Conservation (phyloP, 2,888 invertebrate species). For the Cetonia aurata region DNA sequence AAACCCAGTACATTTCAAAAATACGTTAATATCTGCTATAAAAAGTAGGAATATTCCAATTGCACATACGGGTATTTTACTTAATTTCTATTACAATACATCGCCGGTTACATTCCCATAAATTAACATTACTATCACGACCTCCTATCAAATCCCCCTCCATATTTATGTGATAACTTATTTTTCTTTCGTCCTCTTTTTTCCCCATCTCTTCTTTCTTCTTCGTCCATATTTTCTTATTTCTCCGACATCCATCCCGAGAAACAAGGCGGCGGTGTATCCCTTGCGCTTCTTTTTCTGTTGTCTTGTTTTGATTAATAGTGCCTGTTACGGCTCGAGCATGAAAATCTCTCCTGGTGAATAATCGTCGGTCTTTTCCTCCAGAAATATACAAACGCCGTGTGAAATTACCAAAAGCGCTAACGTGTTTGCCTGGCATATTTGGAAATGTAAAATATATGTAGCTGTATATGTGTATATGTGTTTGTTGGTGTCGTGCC, state of each 20-base stretch:
- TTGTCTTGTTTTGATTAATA: slow-evolving; percentile 29
- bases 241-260: slow-evolving; percentile 6
- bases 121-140: slow-evolving; percentile 42
- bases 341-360: slow-evolving; percentile 28
- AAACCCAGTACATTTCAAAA: neutral
- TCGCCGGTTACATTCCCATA: slow-evolving; percentile 40
- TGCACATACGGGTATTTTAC: slow-evolving; percentile 39
- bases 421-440: neutral
- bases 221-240: slow-evolving; percentile 28
- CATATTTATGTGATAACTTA: slow-evolving; percentile 44
- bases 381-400: slow-evolving; percentile 3
- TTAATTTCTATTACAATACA: slow-evolving; percentile 45
- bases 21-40: slow-evolving; percentile 1
- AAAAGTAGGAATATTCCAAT: slow-evolving; percentile 30
- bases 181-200: slow-evolving; percentile 7
- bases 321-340: slow-evolving; percentile 22
- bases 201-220: slow-evolving; percentile 12
- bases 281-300: slow-evolving; percentile 5
- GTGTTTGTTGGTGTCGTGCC: no score
- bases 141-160: slow-evolving; percentile 40
- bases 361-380: slow-evolving; percentile 20
- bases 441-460: no score
- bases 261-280: slow-evolving; percentile 11
- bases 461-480: no score
- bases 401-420: slow-evolving; percentile 5